phyloP scores from a whole-genome alignment of 2,797 vertebrate species.

The Dromococcyx pavoninus region DNA sequence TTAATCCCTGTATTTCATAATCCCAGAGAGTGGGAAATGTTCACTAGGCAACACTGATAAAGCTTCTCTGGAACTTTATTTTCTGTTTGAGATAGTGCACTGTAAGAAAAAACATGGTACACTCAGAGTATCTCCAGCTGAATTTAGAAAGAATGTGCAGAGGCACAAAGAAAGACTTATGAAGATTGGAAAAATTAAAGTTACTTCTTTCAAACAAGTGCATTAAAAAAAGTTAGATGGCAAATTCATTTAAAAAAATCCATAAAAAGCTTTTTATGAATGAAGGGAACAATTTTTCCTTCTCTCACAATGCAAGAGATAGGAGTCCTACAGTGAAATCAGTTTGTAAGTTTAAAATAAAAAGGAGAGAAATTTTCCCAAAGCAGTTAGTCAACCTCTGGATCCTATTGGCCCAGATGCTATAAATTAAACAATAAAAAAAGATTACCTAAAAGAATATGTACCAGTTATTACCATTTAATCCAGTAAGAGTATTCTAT shows the following conservation, averaged over 20 bases:
- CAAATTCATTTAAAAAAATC: neutral
- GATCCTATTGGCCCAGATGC: neutral
- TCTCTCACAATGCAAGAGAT: neutral
- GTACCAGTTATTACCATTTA: neutral
- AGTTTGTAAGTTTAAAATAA: neutral
- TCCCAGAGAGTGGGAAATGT: neutral
- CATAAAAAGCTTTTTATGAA: neutral
- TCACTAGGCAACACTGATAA: neutral
- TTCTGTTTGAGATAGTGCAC: neutral
- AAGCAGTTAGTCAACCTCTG: neutral
- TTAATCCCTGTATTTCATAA: neutral
- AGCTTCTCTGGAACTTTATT: neutral
- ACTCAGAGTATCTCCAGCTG: neutral
- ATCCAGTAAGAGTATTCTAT: neutral
- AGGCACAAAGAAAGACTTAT: neutral
- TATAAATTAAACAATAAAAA: neutral
- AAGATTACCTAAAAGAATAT: neutral
- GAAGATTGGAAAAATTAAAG: neutral
- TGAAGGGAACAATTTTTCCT: neutral
- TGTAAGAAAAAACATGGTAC: neutral
- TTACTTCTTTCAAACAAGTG: neutral
- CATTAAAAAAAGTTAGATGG: neutral
- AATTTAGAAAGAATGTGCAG: neutral
- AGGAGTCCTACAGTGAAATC: neutral
- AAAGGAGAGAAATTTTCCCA: neutral